These are phyloP conservation scores for Aphelenchoides fujianensis DNA, from an alignment of 1,140 invertebrate genomes.

Conservation along the genomic window DNA sequence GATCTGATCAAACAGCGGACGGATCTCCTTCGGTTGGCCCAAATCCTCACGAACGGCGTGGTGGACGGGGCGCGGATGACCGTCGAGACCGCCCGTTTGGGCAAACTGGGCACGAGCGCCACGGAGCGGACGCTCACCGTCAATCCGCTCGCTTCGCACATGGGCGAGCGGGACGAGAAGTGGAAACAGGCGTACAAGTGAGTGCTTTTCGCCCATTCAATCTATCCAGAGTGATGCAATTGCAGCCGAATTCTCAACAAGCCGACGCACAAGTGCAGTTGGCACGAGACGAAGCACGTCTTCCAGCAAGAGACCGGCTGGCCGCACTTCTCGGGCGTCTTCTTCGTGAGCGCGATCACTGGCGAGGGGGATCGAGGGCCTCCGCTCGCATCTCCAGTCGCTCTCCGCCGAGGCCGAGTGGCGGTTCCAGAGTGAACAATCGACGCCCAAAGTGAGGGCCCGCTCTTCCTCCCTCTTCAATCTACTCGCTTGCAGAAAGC, in stretches of 20 bases:
- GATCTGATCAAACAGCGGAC: slow-evolving; percentile 48
- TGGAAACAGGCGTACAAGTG: slow-evolving; percentile 55
- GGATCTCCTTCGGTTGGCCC: slow-evolving; percentile 39
- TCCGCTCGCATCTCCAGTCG: slow-evolving; percentile 44
- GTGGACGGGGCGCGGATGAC: slow-evolving; percentile 35
- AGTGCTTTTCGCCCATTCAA: neutral
- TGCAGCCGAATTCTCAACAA: slow-evolving; percentile 51
- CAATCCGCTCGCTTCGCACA: slow-evolving; percentile 25
- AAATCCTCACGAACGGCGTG: slow-evolving; percentile 43
- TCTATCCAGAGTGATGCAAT: too few species aligned
- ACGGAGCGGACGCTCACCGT: slow-evolving; percentile 19
- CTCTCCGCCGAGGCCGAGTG: slow-evolving; percentile 30
- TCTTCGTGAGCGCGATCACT: slow-evolving; percentile 51
- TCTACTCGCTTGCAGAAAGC: slow-evolving; percentile 25
- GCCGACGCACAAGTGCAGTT: slow-evolving; percentile 52
- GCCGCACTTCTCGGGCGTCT: slow-evolving; percentile 49
- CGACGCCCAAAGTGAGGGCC: slow-evolving; percentile 5
- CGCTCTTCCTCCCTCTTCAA: slow-evolving; percentile 1
- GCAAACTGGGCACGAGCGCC: slow-evolving; percentile 21
- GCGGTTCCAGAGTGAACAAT: slow-evolving; percentile 7
- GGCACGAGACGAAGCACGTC: slow-evolving; percentile 40
- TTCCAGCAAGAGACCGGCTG: slow-evolving; percentile 50
- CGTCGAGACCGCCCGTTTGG: slow-evolving; percentile 26
- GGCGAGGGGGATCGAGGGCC: slow-evolving; percentile 55
- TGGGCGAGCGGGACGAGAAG: slow-evolving; percentile 44